These are phyloP conservation scores for Drosophila parabipectinata DNA, from an alignment of 1,140 invertebrate genomes.

Conservation along the genomic window DNA sequence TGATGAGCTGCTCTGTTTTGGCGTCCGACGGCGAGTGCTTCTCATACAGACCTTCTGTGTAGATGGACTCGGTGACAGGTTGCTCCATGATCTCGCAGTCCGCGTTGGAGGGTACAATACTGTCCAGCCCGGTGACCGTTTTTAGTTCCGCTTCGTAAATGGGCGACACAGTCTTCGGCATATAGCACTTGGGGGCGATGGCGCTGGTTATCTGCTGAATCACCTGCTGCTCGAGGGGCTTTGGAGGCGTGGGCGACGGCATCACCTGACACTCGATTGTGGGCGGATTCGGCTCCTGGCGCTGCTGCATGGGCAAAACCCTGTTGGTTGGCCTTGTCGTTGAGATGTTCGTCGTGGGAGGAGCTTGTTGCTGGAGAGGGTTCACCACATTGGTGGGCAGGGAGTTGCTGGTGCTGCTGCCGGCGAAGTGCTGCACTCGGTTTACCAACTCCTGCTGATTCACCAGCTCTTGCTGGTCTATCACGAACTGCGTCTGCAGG, in stretches of 20 bases:
- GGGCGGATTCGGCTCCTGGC: constrained; percentile 61
- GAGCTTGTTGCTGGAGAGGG: constrained; percentile 85
- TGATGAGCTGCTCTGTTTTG: constrained; percentile 56
- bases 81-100: constrained; percentile 55
- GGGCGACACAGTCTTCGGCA: constrained; percentile 37
- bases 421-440: constrained; percentile 86
- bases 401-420: constrained; percentile 63
- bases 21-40: constrained; percentile 41
- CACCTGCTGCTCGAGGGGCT: constrained; percentile 49
- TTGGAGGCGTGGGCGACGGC: constrained; percentile 58
- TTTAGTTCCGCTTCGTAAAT: constrained; percentile 68
- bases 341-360: constrained; percentile 47
- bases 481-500: constrained; percentile 42
- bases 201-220: constrained; percentile 24
- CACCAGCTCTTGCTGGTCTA: constrained; percentile 41
- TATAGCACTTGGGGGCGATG: constrained; percentile 38
- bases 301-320: constrained; percentile 89
- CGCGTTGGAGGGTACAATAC: constrained; percentile 26
- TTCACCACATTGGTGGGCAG: constrained; percentile 88
- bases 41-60: constrained; percentile 49
- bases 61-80: constrained; percentile 51
- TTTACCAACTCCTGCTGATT: constrained; percentile 37
- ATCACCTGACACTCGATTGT: constrained; percentile 47
- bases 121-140: constrained; percentile 62
- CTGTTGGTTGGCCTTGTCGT: constrained; percentile 87